A percentile compares a stretch with the other conserved stretches of the same genome.
Evolutionary conservation across 2,888 invertebrate genomes (phyloP).

Genomic region (Ectemnius cavifrons): DNA sequence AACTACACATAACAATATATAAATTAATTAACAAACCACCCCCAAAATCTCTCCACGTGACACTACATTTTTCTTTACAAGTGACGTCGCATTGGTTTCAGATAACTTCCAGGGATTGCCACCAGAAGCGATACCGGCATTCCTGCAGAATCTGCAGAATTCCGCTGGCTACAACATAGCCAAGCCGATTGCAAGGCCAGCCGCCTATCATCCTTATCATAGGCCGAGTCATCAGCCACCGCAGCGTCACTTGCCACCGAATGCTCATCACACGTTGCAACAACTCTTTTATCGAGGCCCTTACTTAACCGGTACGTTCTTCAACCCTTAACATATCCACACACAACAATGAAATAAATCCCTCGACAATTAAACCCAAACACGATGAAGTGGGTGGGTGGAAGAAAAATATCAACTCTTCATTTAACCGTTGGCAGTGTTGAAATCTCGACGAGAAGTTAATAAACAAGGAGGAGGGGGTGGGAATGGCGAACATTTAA

Average conservation of each 20-base stretch:
- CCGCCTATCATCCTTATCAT: slow-evolving; percentile 82
- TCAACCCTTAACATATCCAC: background rate
- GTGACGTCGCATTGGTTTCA: slow-evolving; percentile 41
- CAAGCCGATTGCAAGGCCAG: slow-evolving; percentile 91
- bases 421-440: no score
- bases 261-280: slow-evolving; percentile 80
- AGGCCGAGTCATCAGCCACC: slow-evolving; percentile 80
- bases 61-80: no score
- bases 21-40: background rate
- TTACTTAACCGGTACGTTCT: slow-evolving; percentile 86
- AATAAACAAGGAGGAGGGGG: slow-evolving; percentile 56
- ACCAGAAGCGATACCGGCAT: slow-evolving; percentile 72
- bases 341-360: background rate
- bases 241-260: slow-evolving; percentile 74
- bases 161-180: slow-evolving; percentile 84
- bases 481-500: slow-evolving; percentile 65
- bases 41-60: background rate
- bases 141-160: slow-evolving; percentile 74
- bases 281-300: slow-evolving; percentile 89
- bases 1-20: slow-evolving; percentile 1
- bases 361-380: background rate
- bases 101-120: slow-evolving; percentile 75
- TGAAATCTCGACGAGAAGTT: slow-evolving; percentile 36
- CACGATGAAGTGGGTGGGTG: no score
- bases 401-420: no score